These are phyloP conservation scores for Ptychodera flava DNA, from an alignment of 35 echinoderm and acorn worm species.

Conservation along the genomic window DNA sequence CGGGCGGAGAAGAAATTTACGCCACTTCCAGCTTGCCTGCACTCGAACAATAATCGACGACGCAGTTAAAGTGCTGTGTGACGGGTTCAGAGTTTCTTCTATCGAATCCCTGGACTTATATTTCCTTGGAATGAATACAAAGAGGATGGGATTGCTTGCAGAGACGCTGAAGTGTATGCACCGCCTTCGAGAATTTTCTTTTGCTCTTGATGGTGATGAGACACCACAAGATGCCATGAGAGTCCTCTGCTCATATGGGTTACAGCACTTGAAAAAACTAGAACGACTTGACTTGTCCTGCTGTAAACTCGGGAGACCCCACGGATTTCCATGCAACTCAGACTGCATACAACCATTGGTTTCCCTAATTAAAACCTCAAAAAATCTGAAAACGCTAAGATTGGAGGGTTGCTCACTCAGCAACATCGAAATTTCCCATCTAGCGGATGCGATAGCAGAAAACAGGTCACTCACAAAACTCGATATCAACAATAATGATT, in stretches of 20 bases:
- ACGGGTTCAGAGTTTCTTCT: not conserved
- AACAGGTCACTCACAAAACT: not conserved
- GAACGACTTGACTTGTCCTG: not conserved
- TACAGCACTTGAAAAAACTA: not conserved
- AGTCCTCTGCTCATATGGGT: not conserved
- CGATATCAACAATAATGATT: not conserved
- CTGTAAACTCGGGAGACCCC: not conserved
- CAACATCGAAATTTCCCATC: not conserved
- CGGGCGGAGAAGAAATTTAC: not conserved
- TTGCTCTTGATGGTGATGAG: not conserved
- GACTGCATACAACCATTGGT: not conserved
- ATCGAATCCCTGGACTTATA: not conserved
- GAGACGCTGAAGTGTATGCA: not conserved
- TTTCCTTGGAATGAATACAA: not conserved
- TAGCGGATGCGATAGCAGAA: not conserved
- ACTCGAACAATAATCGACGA: not conserved
- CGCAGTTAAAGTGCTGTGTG: not conserved
- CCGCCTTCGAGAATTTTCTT: not conserved
- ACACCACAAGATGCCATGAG: not conserved
- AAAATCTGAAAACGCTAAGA: not conserved
- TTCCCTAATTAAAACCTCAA: not conserved
- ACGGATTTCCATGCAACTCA: not conserved
- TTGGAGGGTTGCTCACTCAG: not conserved
- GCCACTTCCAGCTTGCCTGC: not conserved
- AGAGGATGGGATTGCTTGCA: not conserved